phyloP scores from a whole-genome alignment of 37 sponge, comb jelly and placozoan species.

The Oscarella lobularis region DNA sequence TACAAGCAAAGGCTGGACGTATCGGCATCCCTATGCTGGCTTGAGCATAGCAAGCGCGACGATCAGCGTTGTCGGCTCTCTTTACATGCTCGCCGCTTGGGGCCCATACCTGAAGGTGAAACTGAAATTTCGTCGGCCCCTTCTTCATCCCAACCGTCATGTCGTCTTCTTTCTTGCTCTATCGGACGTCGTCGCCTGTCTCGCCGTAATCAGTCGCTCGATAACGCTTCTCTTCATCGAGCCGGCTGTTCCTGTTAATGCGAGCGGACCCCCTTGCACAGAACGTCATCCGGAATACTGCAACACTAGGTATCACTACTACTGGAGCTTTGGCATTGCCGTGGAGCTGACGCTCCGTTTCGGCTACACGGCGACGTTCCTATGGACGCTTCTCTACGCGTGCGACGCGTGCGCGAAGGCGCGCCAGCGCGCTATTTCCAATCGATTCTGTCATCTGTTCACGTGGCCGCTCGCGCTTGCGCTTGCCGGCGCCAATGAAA shows the following conservation, averaged over 20 bases:
- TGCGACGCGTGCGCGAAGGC: neutral
- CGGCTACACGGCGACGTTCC: neutral
- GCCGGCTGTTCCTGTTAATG: neutral
- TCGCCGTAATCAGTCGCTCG: neutral
- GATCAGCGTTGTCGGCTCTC: neutral
- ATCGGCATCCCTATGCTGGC: neutral
- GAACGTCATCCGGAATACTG: neutral
- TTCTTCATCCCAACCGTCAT: neutral
- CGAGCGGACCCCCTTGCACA: neutral
- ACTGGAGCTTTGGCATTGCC: neutral
- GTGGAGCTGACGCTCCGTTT: neutral
- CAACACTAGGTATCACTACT: neutral
- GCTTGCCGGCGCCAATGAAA: neutral
- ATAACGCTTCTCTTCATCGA: neutral
- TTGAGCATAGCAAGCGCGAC: neutral
- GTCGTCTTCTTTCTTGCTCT: neutral
- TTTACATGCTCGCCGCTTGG: neutral
- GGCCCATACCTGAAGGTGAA: neutral
- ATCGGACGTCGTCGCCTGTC: neutral
- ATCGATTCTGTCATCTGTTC: neutral
- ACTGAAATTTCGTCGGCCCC: neutral
- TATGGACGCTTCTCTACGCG: neutral
- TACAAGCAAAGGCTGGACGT: neutral
- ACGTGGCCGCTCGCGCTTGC: neutral
- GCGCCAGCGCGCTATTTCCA: neutral